Percentiles rank a stretch among this genome's conserved stretches.
phyloP scores from a whole-genome alignment of 2,888 invertebrate species.

The Mantis religiosa region DNA sequence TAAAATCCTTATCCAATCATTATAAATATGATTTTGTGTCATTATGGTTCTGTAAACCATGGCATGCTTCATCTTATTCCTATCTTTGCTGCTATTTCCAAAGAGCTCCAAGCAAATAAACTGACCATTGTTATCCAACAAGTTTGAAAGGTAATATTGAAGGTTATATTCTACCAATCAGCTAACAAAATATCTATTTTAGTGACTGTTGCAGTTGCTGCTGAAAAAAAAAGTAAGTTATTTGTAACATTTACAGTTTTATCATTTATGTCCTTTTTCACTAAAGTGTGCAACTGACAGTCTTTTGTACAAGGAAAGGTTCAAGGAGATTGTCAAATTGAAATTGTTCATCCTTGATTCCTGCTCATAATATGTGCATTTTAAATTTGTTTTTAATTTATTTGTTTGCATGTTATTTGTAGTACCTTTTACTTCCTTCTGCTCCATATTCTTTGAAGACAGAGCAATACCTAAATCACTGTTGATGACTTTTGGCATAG shows the following conservation, averaged over 20 bases:
- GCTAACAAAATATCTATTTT: background rate
- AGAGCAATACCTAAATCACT: background rate
- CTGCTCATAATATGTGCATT: background rate
- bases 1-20: background rate
- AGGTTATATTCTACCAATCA: no score
- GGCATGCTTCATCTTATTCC: background rate
- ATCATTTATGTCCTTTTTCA: background rate
- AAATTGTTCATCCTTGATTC: background rate
- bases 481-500: background rate
- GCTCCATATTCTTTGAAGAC: background rate
- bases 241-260: background rate
- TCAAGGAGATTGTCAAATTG: background rate
- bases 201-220: background rate
- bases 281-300: background rate
- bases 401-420: background rate
- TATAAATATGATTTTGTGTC: background rate
- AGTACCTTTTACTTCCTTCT: background rate
- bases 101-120: background rate
- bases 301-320: background rate
- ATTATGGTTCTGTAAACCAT: background rate
- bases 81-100: background rate
- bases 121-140: background rate
- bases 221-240: background rate
- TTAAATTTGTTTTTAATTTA: background rate
- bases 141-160: no score